phyloP scores from a whole-genome alignment of 1,140 invertebrate species.

The Oreohelix idahoensis region DNA sequence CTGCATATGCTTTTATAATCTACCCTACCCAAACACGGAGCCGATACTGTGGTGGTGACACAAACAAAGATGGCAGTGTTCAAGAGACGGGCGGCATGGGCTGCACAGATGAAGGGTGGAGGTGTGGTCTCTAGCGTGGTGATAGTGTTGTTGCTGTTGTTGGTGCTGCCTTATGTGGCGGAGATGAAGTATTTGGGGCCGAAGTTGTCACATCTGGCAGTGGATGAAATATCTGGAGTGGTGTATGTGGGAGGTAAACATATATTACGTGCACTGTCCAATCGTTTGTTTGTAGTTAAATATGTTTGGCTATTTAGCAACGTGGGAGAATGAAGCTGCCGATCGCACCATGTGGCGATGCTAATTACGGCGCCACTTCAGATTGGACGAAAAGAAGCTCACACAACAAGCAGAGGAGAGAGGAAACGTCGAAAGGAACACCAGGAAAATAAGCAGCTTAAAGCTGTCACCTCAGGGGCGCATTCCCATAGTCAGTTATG shows the following conservation, averaged over 20 bases:
- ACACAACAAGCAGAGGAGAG: too few relatives aligned
- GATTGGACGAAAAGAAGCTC: too few relatives aligned
- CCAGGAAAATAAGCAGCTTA: too few relatives aligned
- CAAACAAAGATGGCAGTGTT: not conserved
- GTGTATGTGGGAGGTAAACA: slow-evolving; percentile 34
- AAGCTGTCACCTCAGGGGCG: too few relatives aligned
- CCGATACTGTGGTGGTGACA: not conserved
- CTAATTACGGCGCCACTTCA: too few relatives aligned
- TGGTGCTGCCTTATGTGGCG: slow-evolving; percentile 3
- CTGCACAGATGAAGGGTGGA: not conserved
- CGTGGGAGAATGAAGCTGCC: too few relatives aligned
- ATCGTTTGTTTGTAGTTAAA: too few relatives aligned
- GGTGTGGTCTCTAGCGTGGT: not conserved
- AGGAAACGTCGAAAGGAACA: too few relatives aligned
- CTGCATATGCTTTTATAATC: not conserved
- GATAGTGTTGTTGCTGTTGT: slow-evolving; percentile 7
- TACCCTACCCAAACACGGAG: not conserved
- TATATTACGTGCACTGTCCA: too few relatives aligned
- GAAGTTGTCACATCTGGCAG: slow-evolving; percentile 83
- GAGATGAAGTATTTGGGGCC: slow-evolving; percentile 41
- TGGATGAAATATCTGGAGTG: slow-evolving; percentile 84
- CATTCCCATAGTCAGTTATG: too few relatives aligned
- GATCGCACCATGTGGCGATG: too few relatives aligned
- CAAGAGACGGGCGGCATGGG: not conserved
- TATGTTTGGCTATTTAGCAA: too few relatives aligned